Evolutionary conservation across 37 sponge, comb jelly and placozoan species (phyloP).

Genomic region (Halisarca cf. caerulea): DNA sequence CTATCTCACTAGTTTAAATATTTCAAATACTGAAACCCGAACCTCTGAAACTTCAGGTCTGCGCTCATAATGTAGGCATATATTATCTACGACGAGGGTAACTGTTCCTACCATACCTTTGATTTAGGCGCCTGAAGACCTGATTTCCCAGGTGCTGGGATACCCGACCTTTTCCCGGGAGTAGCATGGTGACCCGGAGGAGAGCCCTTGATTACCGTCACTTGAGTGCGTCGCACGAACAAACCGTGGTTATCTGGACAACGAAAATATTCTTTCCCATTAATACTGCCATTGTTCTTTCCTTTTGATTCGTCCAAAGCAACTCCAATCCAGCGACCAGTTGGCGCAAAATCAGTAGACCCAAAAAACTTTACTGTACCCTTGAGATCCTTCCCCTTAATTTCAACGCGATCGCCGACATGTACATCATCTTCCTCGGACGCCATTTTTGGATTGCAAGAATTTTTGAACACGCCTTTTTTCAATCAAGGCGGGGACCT

Average conservation of each 20-base stretch:
- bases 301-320: conserved; percentile 84
- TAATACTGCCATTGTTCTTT: conserved; percentile 92
- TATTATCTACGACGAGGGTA: too few species aligned
- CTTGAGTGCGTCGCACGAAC: conserved; percentile 74
- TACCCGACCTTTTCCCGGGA: not conserved
- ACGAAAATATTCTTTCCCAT: conserved; percentile 84
- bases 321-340: conserved; percentile 95
- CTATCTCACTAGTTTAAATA: too few species aligned
- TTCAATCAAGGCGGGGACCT: not conserved
- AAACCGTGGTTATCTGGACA: conserved; percentile 86
- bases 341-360: conserved; percentile 81
- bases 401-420: conserved; percentile 54
- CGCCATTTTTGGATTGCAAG: not conserved
- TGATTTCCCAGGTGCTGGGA: not conserved
- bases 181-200: not conserved
- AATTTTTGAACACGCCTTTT: not conserved
- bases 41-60: too few species aligned
- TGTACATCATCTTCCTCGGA: conserved; percentile 1
- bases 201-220: not conserved
- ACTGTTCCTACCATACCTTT: too few species aligned
- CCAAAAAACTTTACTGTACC: conserved; percentile 87
- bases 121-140: not conserved
- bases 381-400: conserved; percentile 65
- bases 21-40: too few species aligned
- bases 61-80: too few species aligned